These are phyloP conservation scores for Hemitrygon akajei DNA, from an alignment of 2,797 vertebrate species.

Conservation along the genomic window DNA sequence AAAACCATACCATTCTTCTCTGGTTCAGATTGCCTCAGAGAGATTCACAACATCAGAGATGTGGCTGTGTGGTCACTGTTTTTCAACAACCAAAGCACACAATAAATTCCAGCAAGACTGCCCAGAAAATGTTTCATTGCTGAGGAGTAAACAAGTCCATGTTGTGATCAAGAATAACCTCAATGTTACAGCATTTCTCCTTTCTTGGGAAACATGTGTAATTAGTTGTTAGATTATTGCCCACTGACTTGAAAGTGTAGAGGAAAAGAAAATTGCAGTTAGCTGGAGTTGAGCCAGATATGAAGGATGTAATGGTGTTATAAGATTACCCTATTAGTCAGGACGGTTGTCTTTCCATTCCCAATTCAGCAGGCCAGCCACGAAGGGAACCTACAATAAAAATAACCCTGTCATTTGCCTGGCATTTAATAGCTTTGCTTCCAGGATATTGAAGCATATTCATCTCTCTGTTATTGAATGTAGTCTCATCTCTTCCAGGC, in stretches of 20 bases:
- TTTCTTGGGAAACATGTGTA: too few relatives aligned
- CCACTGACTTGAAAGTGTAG: background rate
- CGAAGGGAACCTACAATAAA: background rate
- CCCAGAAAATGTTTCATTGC: background rate
- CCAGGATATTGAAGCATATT: background rate
- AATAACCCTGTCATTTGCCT: background rate
- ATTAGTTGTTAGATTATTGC: background rate
- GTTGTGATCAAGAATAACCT: background rate
- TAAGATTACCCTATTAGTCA: background rate
- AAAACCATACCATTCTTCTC: background rate
- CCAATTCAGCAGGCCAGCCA: background rate
- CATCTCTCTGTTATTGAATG: background rate
- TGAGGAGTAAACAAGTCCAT: background rate
- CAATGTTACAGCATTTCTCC: background rate
- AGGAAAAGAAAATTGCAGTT: background rate
- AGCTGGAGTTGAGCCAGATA: background rate
- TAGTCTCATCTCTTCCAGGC: conserved; percentile 49
- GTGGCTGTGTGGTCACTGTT: background rate
- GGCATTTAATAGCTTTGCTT: conserved; percentile 7
- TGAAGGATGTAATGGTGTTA: background rate
- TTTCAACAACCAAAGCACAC: background rate
- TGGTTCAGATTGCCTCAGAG: background rate
- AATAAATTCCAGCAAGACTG: background rate
- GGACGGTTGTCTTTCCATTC: background rate
- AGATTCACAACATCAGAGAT: background rate